Evolutionary conservation across 2,797 vertebrate species (phyloP).

Genomic region (Pristis pectinata): DNA sequence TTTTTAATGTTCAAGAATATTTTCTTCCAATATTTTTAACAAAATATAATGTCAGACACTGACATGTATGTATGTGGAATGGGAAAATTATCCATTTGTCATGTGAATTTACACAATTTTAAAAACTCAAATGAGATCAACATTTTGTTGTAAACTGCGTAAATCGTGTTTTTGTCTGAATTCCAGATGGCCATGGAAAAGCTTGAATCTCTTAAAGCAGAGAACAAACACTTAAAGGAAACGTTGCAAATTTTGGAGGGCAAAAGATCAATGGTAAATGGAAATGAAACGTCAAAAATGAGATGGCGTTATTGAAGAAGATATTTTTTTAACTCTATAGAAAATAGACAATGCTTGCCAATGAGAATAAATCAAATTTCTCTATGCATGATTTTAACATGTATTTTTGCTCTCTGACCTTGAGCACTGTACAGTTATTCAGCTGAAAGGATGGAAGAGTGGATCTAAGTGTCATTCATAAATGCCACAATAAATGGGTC

Average conservation of each 20-base stretch:
- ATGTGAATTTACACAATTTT: conserved; percentile 19
- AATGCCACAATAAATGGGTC: not conserved
- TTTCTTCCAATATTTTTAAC: not conserved
- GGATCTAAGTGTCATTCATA: not conserved
- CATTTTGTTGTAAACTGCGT: not conserved
- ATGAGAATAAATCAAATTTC: not conserved
- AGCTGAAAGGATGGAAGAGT: not conserved
- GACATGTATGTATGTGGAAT: not conserved
- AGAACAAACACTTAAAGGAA: conserved; percentile 54
- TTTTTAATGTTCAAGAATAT: not conserved
- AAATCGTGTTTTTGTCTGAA: conserved; percentile 6
- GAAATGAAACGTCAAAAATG: not conserved
- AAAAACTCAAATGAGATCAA: conserved; percentile 28
- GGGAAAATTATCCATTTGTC: conserved; percentile 31
- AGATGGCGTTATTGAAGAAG: not conserved
- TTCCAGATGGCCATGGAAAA: conserved; percentile 50
- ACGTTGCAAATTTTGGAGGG: conserved; percentile 51
- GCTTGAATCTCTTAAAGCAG: conserved; percentile 48
- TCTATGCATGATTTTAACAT: not conserved
- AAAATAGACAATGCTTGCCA: not conserved
- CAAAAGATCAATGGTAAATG: conserved; percentile 49
- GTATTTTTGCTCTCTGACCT: not conserved
- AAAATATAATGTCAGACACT: not conserved
- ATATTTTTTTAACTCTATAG: not conserved
- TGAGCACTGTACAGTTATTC: not conserved